These are phyloP conservation scores for Jaculus jaculus DNA, from an alignment of 2,113 vertebrate genomes.

Conservation along the genomic window DNA sequence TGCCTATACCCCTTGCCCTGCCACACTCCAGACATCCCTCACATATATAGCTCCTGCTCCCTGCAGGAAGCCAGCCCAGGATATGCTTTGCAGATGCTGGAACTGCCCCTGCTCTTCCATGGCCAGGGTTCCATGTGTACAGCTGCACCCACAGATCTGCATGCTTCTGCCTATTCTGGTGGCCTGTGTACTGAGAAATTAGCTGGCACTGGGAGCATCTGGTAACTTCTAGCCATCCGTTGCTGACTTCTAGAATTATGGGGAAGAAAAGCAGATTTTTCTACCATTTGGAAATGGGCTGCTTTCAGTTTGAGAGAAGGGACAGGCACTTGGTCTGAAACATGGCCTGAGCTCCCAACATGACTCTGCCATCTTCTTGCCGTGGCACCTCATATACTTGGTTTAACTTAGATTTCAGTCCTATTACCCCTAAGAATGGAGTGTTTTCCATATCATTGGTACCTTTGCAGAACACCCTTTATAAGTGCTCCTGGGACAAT, in stretches of 20 bases:
- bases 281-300: neutral
- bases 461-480: neutral
- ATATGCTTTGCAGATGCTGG: neutral
- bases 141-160: neutral
- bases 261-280: neutral
- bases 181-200: conserved; percentile 24
- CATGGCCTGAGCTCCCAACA: neutral
- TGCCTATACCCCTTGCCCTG: neutral
- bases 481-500: neutral
- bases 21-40: neutral
- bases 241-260: neutral
- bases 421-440: neutral
- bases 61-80: neutral
- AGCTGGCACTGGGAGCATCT: neutral
- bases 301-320: neutral
- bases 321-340: neutral
- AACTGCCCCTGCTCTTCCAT: neutral
- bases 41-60: neutral
- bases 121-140: neutral
- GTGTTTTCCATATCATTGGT: neutral
- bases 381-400: neutral
- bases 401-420: neutral
- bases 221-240: neutral
- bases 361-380: neutral
- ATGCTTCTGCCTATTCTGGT: neutral